Evolutionary conservation across 2,113 vertebrate species (phyloP), one percentile per base, ranked within the genome.

Genomic region (Tachuris rubrigastra): DNA sequence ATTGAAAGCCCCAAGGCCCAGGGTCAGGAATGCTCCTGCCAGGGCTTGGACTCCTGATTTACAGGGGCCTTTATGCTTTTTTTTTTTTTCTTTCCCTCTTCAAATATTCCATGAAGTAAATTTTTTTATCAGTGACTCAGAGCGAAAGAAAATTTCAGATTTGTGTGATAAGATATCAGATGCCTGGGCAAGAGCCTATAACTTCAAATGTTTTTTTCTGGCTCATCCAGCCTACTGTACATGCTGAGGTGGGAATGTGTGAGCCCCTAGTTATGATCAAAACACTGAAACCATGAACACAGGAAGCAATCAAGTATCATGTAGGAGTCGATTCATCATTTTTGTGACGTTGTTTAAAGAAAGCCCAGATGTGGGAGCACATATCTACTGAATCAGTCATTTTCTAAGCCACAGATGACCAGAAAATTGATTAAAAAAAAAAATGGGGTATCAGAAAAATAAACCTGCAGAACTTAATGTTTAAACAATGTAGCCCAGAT

Each of bases 151-250:
- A 77, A 56, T 31, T 35, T 73, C 35, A 74, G 75, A 85, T 89
- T 87, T 83, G 35, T 83, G 6, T 93, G 85, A 85, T 96, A 85
- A 92, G 59, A 7, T 78, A 85, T 58, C 68, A 59, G 59, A 74
- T 71, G 35, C 87, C 82, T 96, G 75, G 85, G 79, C 75, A 95
- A 90, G 55, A 90, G 55, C 52, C 55, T 96, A 86, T 55, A 88
- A 52, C 30, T 88, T 71, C 7, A 83, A 53, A 55, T 56, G 18
- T 0, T 25, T 75, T 25, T 75, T 83, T 87, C 82, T 93, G 18
- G 73, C 85, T 94, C 83, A 77, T 39, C 25, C 46, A 47, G 12
- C 47, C n/a, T 50, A 47, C n/a, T 91, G 27, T 89, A 31, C 58
- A 19, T 74, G 74, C 79, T 74, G 65, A 74, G 68, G 47, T 93